Evolutionary conservation across 2,113 vertebrate species (phyloP).

Genomic region (Deroptyus accipitrinus): DNA sequence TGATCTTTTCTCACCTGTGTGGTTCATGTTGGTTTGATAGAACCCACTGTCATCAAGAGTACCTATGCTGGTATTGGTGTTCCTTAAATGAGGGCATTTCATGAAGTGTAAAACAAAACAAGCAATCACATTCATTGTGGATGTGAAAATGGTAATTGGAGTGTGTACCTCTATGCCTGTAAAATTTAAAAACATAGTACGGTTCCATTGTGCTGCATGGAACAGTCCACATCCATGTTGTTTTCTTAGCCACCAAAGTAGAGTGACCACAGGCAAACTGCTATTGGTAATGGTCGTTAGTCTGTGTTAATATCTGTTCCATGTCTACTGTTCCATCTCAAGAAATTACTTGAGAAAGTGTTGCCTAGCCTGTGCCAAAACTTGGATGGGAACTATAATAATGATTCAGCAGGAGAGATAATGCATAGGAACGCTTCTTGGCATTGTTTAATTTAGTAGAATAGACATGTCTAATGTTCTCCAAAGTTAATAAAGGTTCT

Average conservation of each 20-base stretch:
- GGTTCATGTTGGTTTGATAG: background rate
- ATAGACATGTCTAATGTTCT: background rate
- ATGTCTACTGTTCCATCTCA: background rate
- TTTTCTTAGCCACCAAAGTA: background rate
- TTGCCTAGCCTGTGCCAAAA: background rate
- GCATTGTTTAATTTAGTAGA: background rate
- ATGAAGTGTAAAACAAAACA: background rate
- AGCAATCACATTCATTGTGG: background rate
- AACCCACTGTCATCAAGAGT: background rate
- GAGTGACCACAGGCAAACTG: background rate
- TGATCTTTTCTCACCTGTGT: background rate
- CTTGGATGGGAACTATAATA: background rate
- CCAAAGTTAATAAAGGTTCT: background rate
- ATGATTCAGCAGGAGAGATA: background rate
- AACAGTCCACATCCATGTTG: background rate
- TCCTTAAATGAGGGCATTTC: background rate
- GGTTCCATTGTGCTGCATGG: background rate
- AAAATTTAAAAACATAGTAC: background rate
- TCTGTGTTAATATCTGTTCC: background rate
- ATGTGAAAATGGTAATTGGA: background rate
- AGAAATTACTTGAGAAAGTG: background rate
- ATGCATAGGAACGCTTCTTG: background rate
- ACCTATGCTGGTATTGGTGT: background rate
- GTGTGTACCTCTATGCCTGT: background rate
- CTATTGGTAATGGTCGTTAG: background rate